Evolutionary conservation across 2,888 invertebrate species (phyloP), one percentile per base, ranked within the genome.

Genomic region (Abrostola tripartita): DNA sequence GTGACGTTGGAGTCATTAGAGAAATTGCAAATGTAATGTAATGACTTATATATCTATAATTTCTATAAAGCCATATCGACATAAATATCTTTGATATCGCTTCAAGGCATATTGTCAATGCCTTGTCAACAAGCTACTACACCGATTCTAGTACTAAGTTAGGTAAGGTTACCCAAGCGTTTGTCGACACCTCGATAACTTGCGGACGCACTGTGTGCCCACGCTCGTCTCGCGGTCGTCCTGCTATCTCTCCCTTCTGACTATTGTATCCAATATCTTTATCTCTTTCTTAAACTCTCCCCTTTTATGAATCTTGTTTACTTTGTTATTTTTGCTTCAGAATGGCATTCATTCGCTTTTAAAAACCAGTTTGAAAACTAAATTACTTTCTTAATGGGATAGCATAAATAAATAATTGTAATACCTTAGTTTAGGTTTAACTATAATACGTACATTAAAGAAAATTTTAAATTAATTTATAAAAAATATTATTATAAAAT

Each of bases 1-100:
- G 47, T 54, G 71, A 44, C 57, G 56, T 64, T 56, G 37, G 63
- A 54, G 51, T 40, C 50, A n/a, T 70, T 58, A 71, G 62, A 10
- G 50, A 24, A n/a, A 52, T 42, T 38, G 12, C 36, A 12, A 41
- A 72, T 66, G 42, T 66, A n/a, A 56, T 50, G 24, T 24, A 24
- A 24, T 24, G 24, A 2, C 24, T 24, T 24, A 1, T n/a, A n/a
- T n/a, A n/a, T n/a, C n/a, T n/a, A n/a, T 24, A 24, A 24, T 4
- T 24, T 24, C 24, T 4, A 24, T 24, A 24, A 24, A 24, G 24
- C 24, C 24, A 24, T 24, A 24, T 24, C 24, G 24, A 24, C 4
- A 24, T 4, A 24, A 24, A 24, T 24, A 4, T 4, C 24, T 4
- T 24, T 1, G 24, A 24, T 24, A 24, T 24, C 24, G 24, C 24